Evolutionary conservation across 2,113 vertebrate species (phyloP).

Genomic region (Passer domesticus): DNA sequence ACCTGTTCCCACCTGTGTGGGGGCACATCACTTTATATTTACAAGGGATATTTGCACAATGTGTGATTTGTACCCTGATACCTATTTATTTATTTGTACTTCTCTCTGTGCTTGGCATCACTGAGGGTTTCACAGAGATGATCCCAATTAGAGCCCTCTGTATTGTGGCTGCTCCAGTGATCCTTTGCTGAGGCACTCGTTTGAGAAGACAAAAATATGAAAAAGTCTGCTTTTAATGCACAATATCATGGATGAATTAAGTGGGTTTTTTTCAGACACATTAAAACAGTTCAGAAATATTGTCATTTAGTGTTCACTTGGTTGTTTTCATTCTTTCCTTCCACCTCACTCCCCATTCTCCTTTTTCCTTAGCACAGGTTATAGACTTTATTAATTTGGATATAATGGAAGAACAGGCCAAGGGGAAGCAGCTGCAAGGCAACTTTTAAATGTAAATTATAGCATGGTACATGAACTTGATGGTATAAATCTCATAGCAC

Average conservation of each 20-base stretch:
- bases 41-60: neutral
- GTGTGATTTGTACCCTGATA: constrained; percentile 3
- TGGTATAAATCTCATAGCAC: constrained; percentile 46
- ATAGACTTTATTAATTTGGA: neutral
- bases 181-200: constrained; percentile 14
- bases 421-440: constrained; percentile 30
- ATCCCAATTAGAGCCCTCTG: neutral
- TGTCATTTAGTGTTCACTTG: neutral
- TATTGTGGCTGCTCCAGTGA: constrained; percentile 17
- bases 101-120: constrained; percentile 29
- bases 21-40: neutral
- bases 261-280: neutral
- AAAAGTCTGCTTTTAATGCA: constrained; percentile 24
- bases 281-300: neutral
- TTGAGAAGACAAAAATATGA: neutral
- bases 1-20: constrained; percentile 3
- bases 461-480: constrained; percentile 9
- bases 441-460: constrained; percentile 46
- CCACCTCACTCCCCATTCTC: accelerated
- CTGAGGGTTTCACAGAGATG: constrained; percentile 23
- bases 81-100: constrained; percentile 19
- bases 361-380: neutral
- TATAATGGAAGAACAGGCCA: constrained; percentile 48
- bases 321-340: neutral
- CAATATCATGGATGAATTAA: neutral